Base-by-base conservation (phyloP, 2,888 invertebrate species). In the Scaptomyza polygonia region DNA sequence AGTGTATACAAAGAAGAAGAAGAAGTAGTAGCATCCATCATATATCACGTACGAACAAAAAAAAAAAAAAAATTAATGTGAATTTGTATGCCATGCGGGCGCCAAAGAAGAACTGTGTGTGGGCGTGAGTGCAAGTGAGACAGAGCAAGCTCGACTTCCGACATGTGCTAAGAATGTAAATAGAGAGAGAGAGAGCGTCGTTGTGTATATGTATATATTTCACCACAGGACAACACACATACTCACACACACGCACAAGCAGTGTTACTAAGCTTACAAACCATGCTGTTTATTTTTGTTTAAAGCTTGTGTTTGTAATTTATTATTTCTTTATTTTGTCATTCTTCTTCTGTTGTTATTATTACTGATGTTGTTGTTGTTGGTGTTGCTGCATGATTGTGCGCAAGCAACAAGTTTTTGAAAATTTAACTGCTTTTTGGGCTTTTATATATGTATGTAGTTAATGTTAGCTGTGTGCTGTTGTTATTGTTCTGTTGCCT, bases 331-430 rank as follows among this genome's bases (percentile, higher is more conserved):
- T 36, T 30, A 36, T 53, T 18, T 42, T 39, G 25, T 49, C 45
- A 21, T 59, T 45, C 6, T 49, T 7, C 21, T 21, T 21, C 49
- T 36, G 18, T 39, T 45, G 34, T 43, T 52, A 9, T 45, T 36
- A 39, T 14, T 16, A 3, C 8, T 39, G 36, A 16, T 36, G n/a
- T 18, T 44, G 34, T 51, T 34, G 2, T 44, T 29, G 12, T 39
- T 51, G 25, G 43, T 43, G 49, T 51, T 53, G 36, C n/a, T 36
- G 30, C 42, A 29, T 57, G 56, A 30, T 49, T 52, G 51, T 52
- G 52, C 25, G 48, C 32, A 16, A 71, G 81, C 81, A 78, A 78
- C 78, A 81, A 78, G 78, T 78, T 78, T 66, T 57, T 68, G 57
- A 21, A 65, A 36, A 63, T 47, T 59, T 65, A 57, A 61, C 62